Conservation (phyloP, 2,888 invertebrate species). For the Ophraella communa region DNA sequence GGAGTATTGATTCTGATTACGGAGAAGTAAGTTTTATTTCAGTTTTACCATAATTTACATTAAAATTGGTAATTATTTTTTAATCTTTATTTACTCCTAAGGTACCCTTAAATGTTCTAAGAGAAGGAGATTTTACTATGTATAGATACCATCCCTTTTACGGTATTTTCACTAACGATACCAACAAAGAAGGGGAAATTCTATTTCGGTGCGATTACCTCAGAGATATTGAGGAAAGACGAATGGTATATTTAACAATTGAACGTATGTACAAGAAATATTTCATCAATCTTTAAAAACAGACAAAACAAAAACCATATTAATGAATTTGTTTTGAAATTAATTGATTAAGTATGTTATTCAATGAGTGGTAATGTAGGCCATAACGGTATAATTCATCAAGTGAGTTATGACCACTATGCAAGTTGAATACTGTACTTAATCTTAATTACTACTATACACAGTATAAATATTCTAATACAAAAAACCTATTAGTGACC, state of each 20-base stretch:
- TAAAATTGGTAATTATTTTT: not conserved
- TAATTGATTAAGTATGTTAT: no score
- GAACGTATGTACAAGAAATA: constrained; percentile 17
- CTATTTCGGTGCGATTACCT: constrained; percentile 2
- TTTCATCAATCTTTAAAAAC: constrained; percentile 8
- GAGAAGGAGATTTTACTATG: constrained; percentile 21
- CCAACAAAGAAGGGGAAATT: constrained; percentile 10
- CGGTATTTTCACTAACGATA: constrained; percentile 41
- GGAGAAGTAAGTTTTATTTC: constrained; percentile 6
- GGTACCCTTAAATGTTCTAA: constrained; percentile 29
- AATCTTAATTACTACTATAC: no score
- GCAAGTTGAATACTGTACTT: no score
- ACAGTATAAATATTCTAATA: no score
- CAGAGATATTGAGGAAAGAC: not conserved
- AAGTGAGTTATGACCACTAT: no score
- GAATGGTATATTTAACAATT: not conserved
- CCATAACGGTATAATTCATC: no score
- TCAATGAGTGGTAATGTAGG: no score
- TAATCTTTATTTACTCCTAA: constrained; percentile 18
- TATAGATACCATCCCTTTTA: constrained; percentile 37
- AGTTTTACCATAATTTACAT: not conserved
- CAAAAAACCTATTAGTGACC: no score
- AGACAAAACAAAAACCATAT: not conserved
- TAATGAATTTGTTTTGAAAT: no score
- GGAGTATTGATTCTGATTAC: constrained; percentile 36